Evolutionary conservation across 2,113 vertebrate genomes (phyloP).

Genomic region (Sinocyclocheilus anophthalmus): DNA sequence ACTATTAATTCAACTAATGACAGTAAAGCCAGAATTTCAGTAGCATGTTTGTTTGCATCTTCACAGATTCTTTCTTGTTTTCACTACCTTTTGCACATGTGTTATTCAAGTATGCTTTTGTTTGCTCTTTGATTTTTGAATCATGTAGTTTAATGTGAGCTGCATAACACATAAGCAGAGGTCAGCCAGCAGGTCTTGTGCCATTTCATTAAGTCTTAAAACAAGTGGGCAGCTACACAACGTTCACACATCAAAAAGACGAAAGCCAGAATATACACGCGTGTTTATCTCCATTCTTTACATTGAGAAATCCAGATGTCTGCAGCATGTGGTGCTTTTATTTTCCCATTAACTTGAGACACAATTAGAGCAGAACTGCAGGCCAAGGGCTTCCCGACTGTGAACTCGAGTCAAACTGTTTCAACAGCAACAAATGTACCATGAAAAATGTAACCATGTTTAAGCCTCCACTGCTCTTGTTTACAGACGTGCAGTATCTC

Average conservation of each 20-base stretch:
- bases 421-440: slow-evolving; percentile 64
- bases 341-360: slow-evolving; percentile 73
- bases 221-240: slow-evolving; percentile 12
- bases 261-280: slow-evolving; percentile 43
- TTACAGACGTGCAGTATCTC: slow-evolving; percentile 51
- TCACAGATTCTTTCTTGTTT: background rate
- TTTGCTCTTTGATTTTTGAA: slow-evolving; percentile 15
- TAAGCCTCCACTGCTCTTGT: slow-evolving; percentile 62
- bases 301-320: slow-evolving; percentile 55
- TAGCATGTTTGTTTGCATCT: background rate
- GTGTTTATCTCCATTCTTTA: slow-evolving; percentile 70
- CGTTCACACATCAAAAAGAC: slow-evolving; percentile 26
- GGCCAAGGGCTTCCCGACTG: slow-evolving; percentile 65
- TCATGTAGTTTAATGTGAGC: background rate
- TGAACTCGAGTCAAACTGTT: slow-evolving; percentile 62
- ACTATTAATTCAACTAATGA: background rate
- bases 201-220: slow-evolving; percentile 30
- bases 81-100: background rate
- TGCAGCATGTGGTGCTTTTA: slow-evolving; percentile 60
- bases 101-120: background rate
- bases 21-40: background rate
- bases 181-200: slow-evolving; percentile 8
- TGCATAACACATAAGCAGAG: slow-evolving; percentile 1
- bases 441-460: slow-evolving; percentile 46
- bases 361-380: slow-evolving; percentile 72